phyloP scores from a whole-genome alignment of 2,888 invertebrate species.

The Agapostemon virescens region DNA sequence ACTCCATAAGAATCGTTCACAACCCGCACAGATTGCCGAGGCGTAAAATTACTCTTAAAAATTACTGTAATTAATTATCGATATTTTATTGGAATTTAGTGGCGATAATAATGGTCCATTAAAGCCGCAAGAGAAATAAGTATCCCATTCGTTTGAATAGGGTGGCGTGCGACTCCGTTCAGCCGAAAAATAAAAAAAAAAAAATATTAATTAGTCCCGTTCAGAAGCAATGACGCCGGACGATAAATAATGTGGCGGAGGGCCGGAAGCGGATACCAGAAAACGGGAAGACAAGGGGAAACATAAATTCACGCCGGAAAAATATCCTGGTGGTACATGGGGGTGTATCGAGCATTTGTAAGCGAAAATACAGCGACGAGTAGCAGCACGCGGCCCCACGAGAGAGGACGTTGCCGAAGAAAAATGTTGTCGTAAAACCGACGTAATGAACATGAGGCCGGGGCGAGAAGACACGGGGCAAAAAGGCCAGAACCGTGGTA shows the following conservation, averaged over 20 bases:
- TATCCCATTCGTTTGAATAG: neutral
- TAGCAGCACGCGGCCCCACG: constrained; percentile 18
- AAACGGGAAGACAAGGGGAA: constrained; percentile 18
- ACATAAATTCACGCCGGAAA: constrained; percentile 39
- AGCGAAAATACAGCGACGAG: constrained; percentile 49
- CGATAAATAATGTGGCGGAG: constrained; percentile 18
- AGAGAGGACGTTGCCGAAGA: constrained; percentile 37
- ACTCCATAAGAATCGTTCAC: too few relatives aligned
- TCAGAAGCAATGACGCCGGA: neutral
- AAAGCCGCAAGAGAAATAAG: neutral
- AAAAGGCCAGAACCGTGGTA: constrained; percentile 20
- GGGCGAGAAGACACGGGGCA: constrained; percentile 33
- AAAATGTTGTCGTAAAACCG: constrained; percentile 61
- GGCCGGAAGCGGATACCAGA: neutral
- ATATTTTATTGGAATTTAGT: neutral
- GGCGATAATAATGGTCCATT: neutral
- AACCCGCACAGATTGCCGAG: neutral
- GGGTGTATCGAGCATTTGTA: constrained; percentile 43
- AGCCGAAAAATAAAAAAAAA: too few relatives aligned
- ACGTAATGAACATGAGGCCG: constrained; percentile 58
- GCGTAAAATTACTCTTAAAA: neutral
- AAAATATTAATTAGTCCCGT: constrained; percentile 32
- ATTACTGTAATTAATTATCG: neutral
- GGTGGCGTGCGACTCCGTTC: neutral
- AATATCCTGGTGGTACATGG: constrained; percentile 19